Evolutionary conservation across 2,113 vertebrate species (phyloP), one percentile per base, ranked within the genome.

Genomic region (Brevimyrus niger): DNA sequence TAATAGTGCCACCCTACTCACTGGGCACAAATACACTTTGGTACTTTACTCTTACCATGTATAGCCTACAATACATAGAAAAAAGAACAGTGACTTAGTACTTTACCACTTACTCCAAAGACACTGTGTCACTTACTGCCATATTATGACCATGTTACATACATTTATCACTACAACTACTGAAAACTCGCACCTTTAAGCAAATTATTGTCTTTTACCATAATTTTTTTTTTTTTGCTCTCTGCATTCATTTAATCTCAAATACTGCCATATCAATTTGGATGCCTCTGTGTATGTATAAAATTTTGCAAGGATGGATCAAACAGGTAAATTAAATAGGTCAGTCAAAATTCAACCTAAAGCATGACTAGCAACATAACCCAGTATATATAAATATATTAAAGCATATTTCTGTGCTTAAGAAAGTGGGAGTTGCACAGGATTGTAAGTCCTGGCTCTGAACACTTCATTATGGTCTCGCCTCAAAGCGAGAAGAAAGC

Each of bases 381-480:
- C 31, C 17, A 80, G 73, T 21, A 42, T 44, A 82, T 17, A 8
- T 35, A 21, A 2, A 44, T 53, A 53, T 53, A 53, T 42, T 19
- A 35, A 44, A 17, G 21, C 17, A 82, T 19, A 82, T 86, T 47
- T 27, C 44, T 86, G 3, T 50, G 76, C 73, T 89, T 84, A 46
- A 35, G 27, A 47, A 23, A 87, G 89, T 6, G 55, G 35, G 80
- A 53, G 11, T 1, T 13, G 50, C 23, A 23, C 17, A 38, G 86
- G 50, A 47, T 55, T 8, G 47, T 5, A 42, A 38, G 86, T 65
- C 86, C 89, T 69, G 31, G 51, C 8, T 55, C 86, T 82, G 73
- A 87, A 90, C 69, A 42, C 85, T 76, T 82, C 38, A n/a, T 88
- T 87, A 82, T 38, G 21, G 21, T 48, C 53, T 35, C 47, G 47